phyloP scores from a whole-genome alignment of 2,888 invertebrate genomes.

The Andrena chrysosceles region DNA sequence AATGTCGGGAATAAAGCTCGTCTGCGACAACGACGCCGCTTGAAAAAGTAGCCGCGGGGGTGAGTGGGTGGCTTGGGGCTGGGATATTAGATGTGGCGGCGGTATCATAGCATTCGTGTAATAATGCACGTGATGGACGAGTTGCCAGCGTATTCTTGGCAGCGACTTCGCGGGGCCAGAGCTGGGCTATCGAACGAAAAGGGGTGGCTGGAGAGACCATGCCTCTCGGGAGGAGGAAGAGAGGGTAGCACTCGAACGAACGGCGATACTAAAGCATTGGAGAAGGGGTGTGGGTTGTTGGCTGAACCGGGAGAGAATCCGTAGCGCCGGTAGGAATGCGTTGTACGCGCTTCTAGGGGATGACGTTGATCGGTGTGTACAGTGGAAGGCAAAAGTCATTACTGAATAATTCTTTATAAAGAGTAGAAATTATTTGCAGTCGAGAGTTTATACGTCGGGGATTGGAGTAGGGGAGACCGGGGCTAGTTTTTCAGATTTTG shows the following conservation, averaged over 20 bases:
- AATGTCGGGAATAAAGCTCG: conserved; percentile 52
- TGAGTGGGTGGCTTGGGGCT: conserved; percentile 1
- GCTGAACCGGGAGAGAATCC: conserved; percentile 64
- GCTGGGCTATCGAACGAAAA: conserved; percentile 64
- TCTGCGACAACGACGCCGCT: conserved; percentile 48
- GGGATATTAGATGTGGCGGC: conserved; percentile 70
- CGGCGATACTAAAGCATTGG: conserved; percentile 60
- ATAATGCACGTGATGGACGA: conserved; percentile 82
- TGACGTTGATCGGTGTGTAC: background rate
- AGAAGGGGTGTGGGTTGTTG: conserved; percentile 68
- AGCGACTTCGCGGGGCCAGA: conserved; percentile 69
- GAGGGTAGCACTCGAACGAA: conserved; percentile 67
- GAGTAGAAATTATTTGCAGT: background rate
- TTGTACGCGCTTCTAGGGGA: conserved; percentile 50
- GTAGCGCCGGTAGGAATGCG: conserved; percentile 40
- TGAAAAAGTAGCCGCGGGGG: conserved; percentile 36
- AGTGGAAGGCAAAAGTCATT: background rate
- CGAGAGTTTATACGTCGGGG: background rate
- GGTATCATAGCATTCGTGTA: conserved; percentile 80
- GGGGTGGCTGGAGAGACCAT: conserved; percentile 26
- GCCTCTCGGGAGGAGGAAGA: conserved; percentile 23
- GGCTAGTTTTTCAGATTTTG: no score
- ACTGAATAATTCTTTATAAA: no score
- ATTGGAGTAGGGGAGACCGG: no score
- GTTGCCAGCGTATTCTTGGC: conserved; percentile 82